Base-by-base conservation (phyloP, 1,140 invertebrate genomes). In the Mycetomoellerius zeteki region DNA sequence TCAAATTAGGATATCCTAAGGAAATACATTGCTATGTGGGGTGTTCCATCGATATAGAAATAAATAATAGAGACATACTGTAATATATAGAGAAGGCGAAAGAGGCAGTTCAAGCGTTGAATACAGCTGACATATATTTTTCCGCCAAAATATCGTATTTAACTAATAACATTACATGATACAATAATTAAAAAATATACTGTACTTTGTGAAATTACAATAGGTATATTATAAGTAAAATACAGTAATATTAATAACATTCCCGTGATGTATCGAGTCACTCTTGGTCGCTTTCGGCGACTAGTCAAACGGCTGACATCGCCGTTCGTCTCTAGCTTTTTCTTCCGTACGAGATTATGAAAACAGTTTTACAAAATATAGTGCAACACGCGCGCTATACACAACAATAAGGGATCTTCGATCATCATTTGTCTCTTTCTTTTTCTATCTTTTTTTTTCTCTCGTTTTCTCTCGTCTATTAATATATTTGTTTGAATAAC, bases 161-260 rank as follows among this genome's bases (percentile, higher is more conserved):
- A 69, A 76, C 78, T 89, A 86, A 88, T 91, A 90, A 90, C 77
- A 86, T 92, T 91, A 94, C 92, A 94, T 92, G 91, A 93, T 94
- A 94, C 92, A 95, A 92, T 94, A 93, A 94, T 94, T 95, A 94
- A 94, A 95, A 95, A 95, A 95, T 95, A 95, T 93, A 94, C 92
- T 93, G 90, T 93, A 71, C 89, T 94, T 93, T 94, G 91, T 93
- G 94, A 94, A 94, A 93, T 91, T 94, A 94, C 91, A 94, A 93
- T 93, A 87, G 87, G 89, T 95, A 43, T 10, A 93, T 87, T 88
- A 85, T 93, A 90, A 88, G 72, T 87, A 89, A 90, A 89, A 91
- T 90, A 89, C 86, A 91, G 89, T 90, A 92, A 64, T 78, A 90
- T 78, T 88, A 88, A 89, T 84, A 86, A 91, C 73, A 85, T 69